Conservation (phyloP, 2,888 invertebrate species). For the Lapara coniferarum region DNA sequence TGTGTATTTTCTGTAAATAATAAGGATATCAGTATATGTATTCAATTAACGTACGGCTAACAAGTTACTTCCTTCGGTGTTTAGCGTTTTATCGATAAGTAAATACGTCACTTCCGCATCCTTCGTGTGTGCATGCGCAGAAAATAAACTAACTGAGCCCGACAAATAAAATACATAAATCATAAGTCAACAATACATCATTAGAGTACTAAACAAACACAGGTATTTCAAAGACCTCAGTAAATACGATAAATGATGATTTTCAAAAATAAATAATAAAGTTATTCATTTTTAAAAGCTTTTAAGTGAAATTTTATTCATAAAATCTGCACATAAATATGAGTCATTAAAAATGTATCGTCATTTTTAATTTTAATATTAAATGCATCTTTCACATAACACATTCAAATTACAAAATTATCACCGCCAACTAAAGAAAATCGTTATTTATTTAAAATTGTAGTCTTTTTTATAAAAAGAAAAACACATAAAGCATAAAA, state of each 20-base stretch:
- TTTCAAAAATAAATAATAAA: too few relatives aligned
- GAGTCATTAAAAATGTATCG: too few relatives aligned
- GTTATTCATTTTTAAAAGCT: too few relatives aligned
- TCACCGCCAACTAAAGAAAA: too few relatives aligned
- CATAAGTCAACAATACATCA: constrained; percentile 21
- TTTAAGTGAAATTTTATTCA: too few relatives aligned
- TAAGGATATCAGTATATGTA: constrained; percentile 19
- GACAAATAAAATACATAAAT: constrained; percentile 18
- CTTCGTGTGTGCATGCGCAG: constrained; percentile 25
- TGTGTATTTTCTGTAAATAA: constrained; percentile 5
- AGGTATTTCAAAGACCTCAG: constrained; percentile 1
- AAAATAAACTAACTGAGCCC: constrained; percentile 23
- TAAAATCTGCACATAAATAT: too few relatives aligned
- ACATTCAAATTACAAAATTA: too few relatives aligned
- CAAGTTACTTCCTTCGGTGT: constrained; percentile 40
- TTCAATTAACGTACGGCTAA: constrained; percentile 40
- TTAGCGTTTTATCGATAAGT: constrained; percentile 33
- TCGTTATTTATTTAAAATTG: too few relatives aligned
- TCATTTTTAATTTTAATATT: too few relatives aligned
- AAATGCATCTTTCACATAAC: too few relatives aligned
- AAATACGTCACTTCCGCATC: constrained; percentile 41
- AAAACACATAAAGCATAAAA: too few relatives aligned
- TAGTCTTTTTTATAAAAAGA: too few relatives aligned
- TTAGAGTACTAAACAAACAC: constrained; percentile 9
- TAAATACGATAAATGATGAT: neutral